phyloP scores from a whole-genome alignment of 2,888 invertebrate genomes.

The Dryomyza anilis region DNA sequence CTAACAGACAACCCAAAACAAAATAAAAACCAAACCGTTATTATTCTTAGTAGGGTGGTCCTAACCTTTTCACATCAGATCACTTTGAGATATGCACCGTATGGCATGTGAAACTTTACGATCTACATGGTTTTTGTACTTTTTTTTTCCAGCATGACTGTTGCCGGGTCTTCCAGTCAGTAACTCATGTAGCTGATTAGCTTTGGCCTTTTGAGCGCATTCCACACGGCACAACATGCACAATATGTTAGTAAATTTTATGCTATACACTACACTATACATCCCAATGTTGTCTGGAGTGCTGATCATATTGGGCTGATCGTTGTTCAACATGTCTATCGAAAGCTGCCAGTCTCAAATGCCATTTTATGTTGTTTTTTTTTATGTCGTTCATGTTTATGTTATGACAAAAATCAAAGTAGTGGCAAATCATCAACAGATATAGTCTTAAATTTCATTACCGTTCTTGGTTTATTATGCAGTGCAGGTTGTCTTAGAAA shows the following conservation, averaged over 20 bases:
- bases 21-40: too few relatives aligned
- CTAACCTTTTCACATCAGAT: slow-evolving; percentile 5
- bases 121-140: not conserved
- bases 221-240: not conserved
- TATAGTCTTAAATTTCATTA: too few relatives aligned
- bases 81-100: not conserved
- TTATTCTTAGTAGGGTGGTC: slow-evolving; percentile 8
- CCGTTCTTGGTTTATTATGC: too few relatives aligned
- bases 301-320: not conserved
- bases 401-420: too few relatives aligned
- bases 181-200: slow-evolving; percentile 9
- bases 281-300: not conserved
- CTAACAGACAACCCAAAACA: not conserved
- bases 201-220: slow-evolving; percentile 21
- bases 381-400: too few relatives aligned
- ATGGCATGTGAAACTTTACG: slow-evolving; percentile 2
- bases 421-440: too few relatives aligned
- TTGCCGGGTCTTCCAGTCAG: not conserved
- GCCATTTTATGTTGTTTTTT: not conserved
- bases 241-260: not conserved
- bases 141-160: not conserved
- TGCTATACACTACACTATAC: not conserved
- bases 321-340: not conserved
- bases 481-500: too few relatives aligned
- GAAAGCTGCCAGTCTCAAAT: slow-evolving; percentile 12